Evolutionary conservation across 1,140 invertebrate species (phyloP), one percentile per base, ranked within the genome.

Genomic region (Drosophila albomicans): DNA sequence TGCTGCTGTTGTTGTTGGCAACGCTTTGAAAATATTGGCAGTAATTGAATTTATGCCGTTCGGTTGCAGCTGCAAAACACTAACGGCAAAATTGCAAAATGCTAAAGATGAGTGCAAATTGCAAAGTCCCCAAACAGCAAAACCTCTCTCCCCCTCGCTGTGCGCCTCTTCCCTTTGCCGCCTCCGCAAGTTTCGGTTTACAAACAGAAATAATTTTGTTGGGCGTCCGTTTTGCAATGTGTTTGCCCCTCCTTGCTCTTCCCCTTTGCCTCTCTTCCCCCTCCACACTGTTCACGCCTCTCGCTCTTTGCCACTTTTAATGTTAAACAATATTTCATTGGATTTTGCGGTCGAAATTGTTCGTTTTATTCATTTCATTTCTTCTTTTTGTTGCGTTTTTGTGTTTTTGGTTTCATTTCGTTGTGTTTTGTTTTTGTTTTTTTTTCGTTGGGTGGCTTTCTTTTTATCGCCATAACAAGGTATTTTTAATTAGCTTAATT

Each of bases 11-110:
- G 75, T 59, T 70, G 46, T 68, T 63, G 69, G 64, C 71, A 80
- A 76, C 78, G 66, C 54, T 76, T 73, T 70, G 75, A 73, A 86
- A 82, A 86, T 86, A 82, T 86, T 87, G 84, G 52, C 76, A 68
- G 79, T 82, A 87, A 86, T 86, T 86, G 84, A 86, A 82, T 86
- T 87, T 82, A 82, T 88, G 79, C 76, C 77, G 59, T 77, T 79
- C 65, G 68, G 45, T 32, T 59, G 59, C 28, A 64, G 65, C 46
- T 67, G 63, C 32, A 74, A 74, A 16, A 71, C 64, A 66, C 81
- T 77, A 82, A 69, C 78, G 61, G 46, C 11, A 73, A 82, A 79
- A 73, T 82, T 70, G 75, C 57, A 76, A 82, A 86, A 54, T 85
- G 54, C 66, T 65, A 81, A 81, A 85, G 79, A 86, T 86, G 82